Evolutionary conservation across 2,113 vertebrate genomes (phyloP), one percentile per base, ranked within the genome.

Genomic region (Diphyllodes magnificus): DNA sequence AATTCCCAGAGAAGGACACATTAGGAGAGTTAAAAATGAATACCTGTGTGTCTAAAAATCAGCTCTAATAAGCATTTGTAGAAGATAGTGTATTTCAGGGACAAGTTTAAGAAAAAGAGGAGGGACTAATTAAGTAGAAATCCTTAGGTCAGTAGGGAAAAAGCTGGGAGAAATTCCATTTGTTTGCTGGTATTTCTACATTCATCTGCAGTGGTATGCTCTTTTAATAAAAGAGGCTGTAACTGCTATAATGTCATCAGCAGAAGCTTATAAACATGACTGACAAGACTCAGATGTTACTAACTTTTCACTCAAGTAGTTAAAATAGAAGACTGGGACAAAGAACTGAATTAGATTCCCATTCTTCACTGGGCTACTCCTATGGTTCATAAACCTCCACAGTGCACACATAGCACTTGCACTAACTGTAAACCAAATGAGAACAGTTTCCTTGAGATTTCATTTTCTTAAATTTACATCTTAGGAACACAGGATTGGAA

Each of bases 211-310:
- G 15, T 53, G 70, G 61, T 40, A 75, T 69, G 82, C 14, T 80
- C 45, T 69, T 81, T n/a, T 45, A 83, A 61, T 61, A 85, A 65
- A 73, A 76, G 66, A 61, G 71, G n/a, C 79, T 57, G 17, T 56
- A 91, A 91, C 73, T 85, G 49, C 45, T 49, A 8, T 39, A 76
- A 94, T 82, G 45, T 82, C 79, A 93, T 65, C 82, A 88, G 71
- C 90, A 96, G 88, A 92, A 88, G 63, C 88, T 94, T 90, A 85
- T 88, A 90, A 96, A 94, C 21, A 80, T 61, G 78, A 90, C 57
- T 72, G 96, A 90, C 75, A 92, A 94, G 75, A 50, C 54, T 90
- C 88, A 90, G 59, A 91, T 35, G 28, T 76, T 85, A 85, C 7
- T 87, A 92, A 82, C 0, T 11, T 80, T 90, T 88, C 82, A 49